Evolutionary conservation across 2,113 vertebrate species (phyloP), one percentile per base, ranked within the genome.

Genomic region (Callorhinus ursinus): DNA sequence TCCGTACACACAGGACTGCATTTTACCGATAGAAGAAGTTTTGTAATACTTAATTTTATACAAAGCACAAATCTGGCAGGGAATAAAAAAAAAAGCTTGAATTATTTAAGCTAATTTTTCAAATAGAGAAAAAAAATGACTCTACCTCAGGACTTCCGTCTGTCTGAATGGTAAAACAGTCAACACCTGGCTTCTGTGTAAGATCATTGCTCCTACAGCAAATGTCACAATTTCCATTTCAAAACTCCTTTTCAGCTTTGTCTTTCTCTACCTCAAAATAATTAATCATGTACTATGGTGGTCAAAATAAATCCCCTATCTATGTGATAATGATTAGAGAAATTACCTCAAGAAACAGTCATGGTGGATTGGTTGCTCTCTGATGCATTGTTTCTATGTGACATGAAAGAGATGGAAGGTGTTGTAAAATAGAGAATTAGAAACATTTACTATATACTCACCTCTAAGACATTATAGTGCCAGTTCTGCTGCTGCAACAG

Each of bases 141-240:
- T 88, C n/a, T 49, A 82, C 90, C 94, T 94, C 96, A 98, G 97
- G 96, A 98, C 88, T 98, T 98, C 98, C 98, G 97, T 98, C 98
- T 98, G 97, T 98, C 95, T 97, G 71, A 97, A 46, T 91, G 93
- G 98, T 97, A 98, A 49, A 98, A 98, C 87, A 98, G 93, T 98
- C 90, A 98, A 97, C 98, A 98, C 98, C 98, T 98, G 98, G 97
- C 98, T 99, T 98, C 97, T 98, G 86, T 92, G n/a, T 96, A 98
- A 98, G 97, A 98, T 98, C 98, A 98, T 98, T 96, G 97, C 97
- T 98, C 82, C 42, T 55, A 71, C 97, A 97, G 97, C 97, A 98
- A 98, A 98, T 98, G 97, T 98, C 98, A 98, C 89, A 95, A 98
- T 98, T 98, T 98, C 98, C 98, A 98, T 98, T 98, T 99, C 98